These are phyloP conservation scores for Syngnathus scovelli DNA, from an alignment of 2,113 vertebrate genomes.

Conservation along the genomic window DNA sequence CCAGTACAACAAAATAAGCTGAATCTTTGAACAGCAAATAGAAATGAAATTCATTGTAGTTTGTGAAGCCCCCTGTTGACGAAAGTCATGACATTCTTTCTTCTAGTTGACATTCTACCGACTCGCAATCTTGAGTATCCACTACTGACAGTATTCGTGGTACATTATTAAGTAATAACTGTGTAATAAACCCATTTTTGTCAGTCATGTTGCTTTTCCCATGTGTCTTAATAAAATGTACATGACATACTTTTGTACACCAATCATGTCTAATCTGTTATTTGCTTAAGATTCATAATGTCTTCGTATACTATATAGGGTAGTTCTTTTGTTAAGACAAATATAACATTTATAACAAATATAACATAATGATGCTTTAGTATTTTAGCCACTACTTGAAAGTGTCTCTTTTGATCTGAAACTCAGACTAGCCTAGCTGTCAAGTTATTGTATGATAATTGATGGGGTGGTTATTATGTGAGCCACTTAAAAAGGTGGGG, in stretches of 20 bases:
- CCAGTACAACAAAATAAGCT: not conserved
- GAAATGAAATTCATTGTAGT: not conserved
- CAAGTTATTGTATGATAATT: not conserved
- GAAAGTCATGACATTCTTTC: no score
- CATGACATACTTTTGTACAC: not conserved
- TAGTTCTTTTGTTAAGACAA: no score
- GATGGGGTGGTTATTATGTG: not conserved
- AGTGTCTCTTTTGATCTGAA: not conserved
- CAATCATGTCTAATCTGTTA: no score
- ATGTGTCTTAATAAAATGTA: no score
- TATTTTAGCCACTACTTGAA: not conserved
- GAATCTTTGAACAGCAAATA: not conserved
- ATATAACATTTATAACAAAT: no score
- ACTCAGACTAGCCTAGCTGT: no score
- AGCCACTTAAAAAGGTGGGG: no score
- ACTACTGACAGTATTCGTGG: not conserved
- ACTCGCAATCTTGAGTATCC: not conserved
- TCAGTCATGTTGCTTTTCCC: not conserved
- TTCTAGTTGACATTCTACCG: not conserved
- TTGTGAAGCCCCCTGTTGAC: not conserved
- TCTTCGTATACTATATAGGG: no score
- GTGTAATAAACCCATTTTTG: not conserved
- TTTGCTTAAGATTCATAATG: no score
- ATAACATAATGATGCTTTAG: not conserved
- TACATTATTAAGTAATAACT: not conserved